Evolutionary conservation across 2,888 invertebrate species (phyloP).

Genomic region (Pristionchus arcanus): DNA sequence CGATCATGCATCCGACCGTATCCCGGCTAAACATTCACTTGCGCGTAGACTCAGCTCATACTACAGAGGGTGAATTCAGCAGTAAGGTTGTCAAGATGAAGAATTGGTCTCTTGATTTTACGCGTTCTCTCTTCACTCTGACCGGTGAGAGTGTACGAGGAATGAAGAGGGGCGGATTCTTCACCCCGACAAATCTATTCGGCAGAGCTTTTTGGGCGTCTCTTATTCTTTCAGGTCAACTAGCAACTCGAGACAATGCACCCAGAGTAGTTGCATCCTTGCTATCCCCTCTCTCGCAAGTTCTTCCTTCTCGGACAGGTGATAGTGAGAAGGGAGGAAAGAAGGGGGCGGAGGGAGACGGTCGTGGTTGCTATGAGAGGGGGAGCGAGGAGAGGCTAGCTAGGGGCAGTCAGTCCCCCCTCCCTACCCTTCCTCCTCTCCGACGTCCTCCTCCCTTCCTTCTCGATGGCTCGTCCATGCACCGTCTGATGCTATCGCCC

Average conservation of each 20-base stretch:
- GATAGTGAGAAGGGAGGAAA: not conserved
- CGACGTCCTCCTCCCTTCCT: not conserved
- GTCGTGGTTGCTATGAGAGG: conserved; percentile 44
- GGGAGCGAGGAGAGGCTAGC: not conserved
- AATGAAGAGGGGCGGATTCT: no score
- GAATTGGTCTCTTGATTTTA: no score
- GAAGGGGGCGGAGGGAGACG: conserved; percentile 20
- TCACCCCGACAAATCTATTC: no score
- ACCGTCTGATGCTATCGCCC: conserved; percentile 15
- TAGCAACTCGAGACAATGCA: no score
- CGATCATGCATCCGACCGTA: conserved; percentile 6
- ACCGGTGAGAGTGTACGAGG: no score
- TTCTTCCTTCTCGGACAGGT: not conserved
- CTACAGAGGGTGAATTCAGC: no score
- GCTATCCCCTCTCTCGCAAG: not conserved
- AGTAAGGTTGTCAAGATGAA: no score
- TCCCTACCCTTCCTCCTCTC: not conserved
- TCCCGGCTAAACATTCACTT: not conserved
- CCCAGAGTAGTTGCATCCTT: no score
- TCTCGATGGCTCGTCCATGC: not conserved
- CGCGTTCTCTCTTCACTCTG: no score
- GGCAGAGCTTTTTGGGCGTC: no score
- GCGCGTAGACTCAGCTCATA: no score
- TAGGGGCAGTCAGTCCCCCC: not conserved
- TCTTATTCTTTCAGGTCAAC: no score